phyloP scores from a whole-genome alignment of 2,888 invertebrate species.

The Meganola albula region DNA sequence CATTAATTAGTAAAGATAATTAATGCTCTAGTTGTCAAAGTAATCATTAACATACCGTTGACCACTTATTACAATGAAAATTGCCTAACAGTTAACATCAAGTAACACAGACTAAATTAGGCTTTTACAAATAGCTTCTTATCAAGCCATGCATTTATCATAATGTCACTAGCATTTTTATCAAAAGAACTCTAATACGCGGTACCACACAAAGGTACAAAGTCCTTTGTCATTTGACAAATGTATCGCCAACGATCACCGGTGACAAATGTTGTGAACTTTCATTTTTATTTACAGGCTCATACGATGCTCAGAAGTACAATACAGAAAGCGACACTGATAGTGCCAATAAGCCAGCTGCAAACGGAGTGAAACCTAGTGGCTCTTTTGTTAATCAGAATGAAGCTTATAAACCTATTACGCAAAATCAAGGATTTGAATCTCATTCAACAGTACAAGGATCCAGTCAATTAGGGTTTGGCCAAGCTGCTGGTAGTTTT shows the following conservation, averaged over 20 bases:
- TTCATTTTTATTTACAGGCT: constrained; percentile 74
- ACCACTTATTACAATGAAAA: too few relatives aligned
- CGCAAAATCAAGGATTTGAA: constrained; percentile 3
- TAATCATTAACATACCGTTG: too few relatives aligned
- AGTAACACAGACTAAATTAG: constrained; percentile 9
- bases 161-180: constrained; percentile 16
- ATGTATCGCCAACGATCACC: constrained; percentile 48
- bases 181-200: constrained; percentile 34
- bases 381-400: constrained; percentile 47
- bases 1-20: too few relatives aligned
- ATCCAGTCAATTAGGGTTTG: constrained; percentile 7
- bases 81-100: background rate
- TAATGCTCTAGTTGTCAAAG: too few relatives aligned
- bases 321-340: constrained; percentile 58
- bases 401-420: constrained; percentile 29
- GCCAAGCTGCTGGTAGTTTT: constrained; percentile 1
- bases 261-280: constrained; percentile 63
- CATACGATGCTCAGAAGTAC: constrained; percentile 65
- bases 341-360: too few relatives aligned
- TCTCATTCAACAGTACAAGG: constrained; percentile 3
- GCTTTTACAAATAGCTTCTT: constrained; percentile 5
- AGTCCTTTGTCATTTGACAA: constrained; percentile 52
- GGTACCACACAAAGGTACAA: constrained; percentile 36
- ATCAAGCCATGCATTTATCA: constrained; percentile 11
- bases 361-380: constrained; percentile 36